A percentile compares a stretch with the other conserved stretches of the same genome.
These are phyloP conservation scores for Marcusenius ussheri DNA, from an alignment of 2,113 vertebrate genomes.

Conservation along the genomic window DNA sequence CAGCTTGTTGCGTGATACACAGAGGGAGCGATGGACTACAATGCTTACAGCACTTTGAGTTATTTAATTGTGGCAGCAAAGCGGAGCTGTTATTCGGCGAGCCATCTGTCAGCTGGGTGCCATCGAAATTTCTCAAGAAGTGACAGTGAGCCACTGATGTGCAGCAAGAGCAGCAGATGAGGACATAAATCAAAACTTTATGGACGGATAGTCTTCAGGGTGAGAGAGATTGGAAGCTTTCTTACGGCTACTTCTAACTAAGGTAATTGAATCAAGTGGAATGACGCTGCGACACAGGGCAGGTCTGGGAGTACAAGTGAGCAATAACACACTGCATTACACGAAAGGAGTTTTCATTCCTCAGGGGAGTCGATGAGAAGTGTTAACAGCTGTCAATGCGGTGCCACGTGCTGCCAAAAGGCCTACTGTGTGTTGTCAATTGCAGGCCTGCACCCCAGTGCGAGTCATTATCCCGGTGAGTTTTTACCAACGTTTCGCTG, in stretches of 20 bases:
- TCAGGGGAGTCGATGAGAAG: not conserved
- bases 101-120: not conserved
- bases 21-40: not conserved
- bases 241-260: not conserved
- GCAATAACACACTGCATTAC: constrained; percentile 10
- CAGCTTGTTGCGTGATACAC: not conserved
- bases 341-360: constrained; percentile 1
- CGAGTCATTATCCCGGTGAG: constrained; percentile 1
- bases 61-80: constrained; percentile 15
- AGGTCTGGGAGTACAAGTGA: not conserved
- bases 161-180: not conserved
- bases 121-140: constrained; percentile 1
- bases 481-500: not conserved
- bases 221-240: not conserved
- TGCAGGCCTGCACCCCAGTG: not conserved
- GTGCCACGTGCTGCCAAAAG: not conserved
- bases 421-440: constrained; percentile 11
- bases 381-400: not conserved
- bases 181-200: constrained; percentile 13
- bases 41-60: not conserved
- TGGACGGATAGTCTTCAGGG: constrained; percentile 1
- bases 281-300: not conserved
- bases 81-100: not conserved
- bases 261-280: constrained; percentile 11
- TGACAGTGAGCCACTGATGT: constrained; percentile 8